A percentile compares a stretch with the other conserved stretches of the same genome.
These are phyloP conservation scores for Macropis europaea DNA, from an alignment of 2,888 invertebrate genomes.

Conservation along the genomic window DNA sequence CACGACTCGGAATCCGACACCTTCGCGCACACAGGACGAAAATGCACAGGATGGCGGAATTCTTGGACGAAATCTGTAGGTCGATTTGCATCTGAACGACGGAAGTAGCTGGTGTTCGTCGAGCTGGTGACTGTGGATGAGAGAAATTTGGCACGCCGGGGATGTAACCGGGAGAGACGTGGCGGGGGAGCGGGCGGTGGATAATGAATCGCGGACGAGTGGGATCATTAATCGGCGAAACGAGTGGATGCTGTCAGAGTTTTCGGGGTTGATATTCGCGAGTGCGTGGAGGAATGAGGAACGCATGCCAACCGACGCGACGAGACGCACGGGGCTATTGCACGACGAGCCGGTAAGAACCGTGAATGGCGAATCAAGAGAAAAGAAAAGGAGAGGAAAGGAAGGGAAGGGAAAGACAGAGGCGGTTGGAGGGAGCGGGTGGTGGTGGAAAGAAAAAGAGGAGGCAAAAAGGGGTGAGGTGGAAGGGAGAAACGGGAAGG, in stretches of 20 bases:
- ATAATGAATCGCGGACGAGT: constrained; percentile 8
- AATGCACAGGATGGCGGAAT: too few species aligned
- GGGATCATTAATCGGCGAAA: constrained; percentile 17
- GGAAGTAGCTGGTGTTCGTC: too few species aligned
- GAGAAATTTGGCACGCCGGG: too few species aligned
- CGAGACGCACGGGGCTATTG: constrained; percentile 1
- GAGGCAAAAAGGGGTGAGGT: background rate
- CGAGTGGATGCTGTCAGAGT: background rate
- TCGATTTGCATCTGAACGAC: too few species aligned
- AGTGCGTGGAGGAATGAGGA: background rate
- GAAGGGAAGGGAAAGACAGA: background rate
- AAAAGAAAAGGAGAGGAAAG: background rate
- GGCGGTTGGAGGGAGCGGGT: background rate
- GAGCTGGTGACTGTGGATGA: background rate
- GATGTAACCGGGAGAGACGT: too few species aligned
- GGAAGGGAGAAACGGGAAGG: constrained; percentile 16
- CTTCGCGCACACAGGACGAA: too few species aligned
- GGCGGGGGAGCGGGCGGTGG: background rate
- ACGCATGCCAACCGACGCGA: background rate
- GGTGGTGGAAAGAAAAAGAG: background rate
- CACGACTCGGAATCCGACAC: too few species aligned
- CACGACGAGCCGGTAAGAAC: constrained; percentile 9
- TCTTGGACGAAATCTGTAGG: too few species aligned
- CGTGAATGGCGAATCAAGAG: background rate
- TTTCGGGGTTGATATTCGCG: background rate